These are phyloP conservation scores for Anthoscopus minutus DNA, from an alignment of 2,113 vertebrate genomes.

Conservation along the genomic window DNA sequence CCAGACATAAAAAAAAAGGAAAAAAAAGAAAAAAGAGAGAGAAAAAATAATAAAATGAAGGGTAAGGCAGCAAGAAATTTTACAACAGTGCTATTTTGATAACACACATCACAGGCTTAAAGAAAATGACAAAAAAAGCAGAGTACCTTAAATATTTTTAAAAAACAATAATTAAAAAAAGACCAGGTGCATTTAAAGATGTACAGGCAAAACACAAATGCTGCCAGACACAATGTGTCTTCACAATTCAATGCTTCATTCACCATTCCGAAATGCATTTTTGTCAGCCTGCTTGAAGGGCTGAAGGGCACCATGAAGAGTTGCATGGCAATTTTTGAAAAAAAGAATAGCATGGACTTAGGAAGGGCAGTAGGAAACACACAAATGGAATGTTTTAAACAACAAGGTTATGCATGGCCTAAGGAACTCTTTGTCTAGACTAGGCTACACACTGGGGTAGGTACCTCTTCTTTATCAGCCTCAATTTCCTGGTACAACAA, in stretches of 20 bases:
- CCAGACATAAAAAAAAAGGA: not conserved
- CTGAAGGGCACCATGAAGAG: slow-evolving; percentile 43
- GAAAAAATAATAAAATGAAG: not conserved
- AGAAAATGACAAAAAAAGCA: slow-evolving; percentile 10
- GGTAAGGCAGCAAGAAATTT: not conserved
- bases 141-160: not conserved
- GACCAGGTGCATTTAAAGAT: not conserved
- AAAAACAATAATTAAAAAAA: not conserved
- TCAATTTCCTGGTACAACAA: slow-evolving; percentile 92
- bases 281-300: slow-evolving; percentile 53
- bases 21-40: not conserved
- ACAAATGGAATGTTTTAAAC: slow-evolving; percentile 46
- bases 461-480: slow-evolving; percentile 93
- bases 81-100: not conserved
- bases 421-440: slow-evolving; percentile 74
- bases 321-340: slow-evolving; percentile 1
- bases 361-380: slow-evolving; percentile 28
- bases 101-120: slow-evolving; percentile 58
- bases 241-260: not conserved
- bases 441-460: slow-evolving; percentile 74
- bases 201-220: not conserved
- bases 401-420: slow-evolving; percentile 69
- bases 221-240: not conserved
- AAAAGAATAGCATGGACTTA: slow-evolving; percentile 4
- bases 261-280: not conserved